phyloP scores from a whole-genome alignment of 2,888 invertebrate species.

The Platycheirus rosarum region DNA sequence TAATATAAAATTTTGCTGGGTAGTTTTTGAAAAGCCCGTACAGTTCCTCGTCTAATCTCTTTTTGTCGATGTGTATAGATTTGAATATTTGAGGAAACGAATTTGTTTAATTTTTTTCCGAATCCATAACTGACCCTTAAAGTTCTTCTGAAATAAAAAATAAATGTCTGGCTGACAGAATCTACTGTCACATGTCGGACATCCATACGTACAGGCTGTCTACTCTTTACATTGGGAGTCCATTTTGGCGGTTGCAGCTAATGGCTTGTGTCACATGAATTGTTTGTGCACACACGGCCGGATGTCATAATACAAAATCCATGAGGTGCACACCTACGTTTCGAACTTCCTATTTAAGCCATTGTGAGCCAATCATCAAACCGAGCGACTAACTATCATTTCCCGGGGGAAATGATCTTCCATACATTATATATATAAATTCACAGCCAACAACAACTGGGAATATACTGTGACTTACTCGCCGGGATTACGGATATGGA shows the following conservation, averaged over 20 bases:
- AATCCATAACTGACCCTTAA: background rate
- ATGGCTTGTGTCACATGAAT: slow-evolving; percentile 14
- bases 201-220: slow-evolving; percentile 5
- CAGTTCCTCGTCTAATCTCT: too few species aligned
- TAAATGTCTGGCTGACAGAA: slow-evolving; percentile 28
- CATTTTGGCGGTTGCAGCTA: slow-evolving; percentile 32
- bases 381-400: background rate
- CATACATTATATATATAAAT: slow-evolving; percentile 1
- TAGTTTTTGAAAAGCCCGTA: too few species aligned
- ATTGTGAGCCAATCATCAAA: background rate
- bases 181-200: slow-evolving; percentile 54
- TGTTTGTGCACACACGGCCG: slow-evolving; percentile 38
- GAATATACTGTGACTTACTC: slow-evolving; percentile 8
- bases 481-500: slow-evolving; percentile 67
- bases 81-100: too few species aligned
- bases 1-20: too few species aligned
- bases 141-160: background rate
- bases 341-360: background rate
- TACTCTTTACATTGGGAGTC: background rate
- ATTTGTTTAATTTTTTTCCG: background rate
- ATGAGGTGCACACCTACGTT: slow-evolving; percentile 47
- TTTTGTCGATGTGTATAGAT: too few species aligned
- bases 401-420: background rate
- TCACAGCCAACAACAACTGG: background rate
- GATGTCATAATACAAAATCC: slow-evolving; percentile 65